Evolutionary conservation across 2,888 invertebrate species (phyloP).

Genomic region (Flexamia atlantica): DNA sequence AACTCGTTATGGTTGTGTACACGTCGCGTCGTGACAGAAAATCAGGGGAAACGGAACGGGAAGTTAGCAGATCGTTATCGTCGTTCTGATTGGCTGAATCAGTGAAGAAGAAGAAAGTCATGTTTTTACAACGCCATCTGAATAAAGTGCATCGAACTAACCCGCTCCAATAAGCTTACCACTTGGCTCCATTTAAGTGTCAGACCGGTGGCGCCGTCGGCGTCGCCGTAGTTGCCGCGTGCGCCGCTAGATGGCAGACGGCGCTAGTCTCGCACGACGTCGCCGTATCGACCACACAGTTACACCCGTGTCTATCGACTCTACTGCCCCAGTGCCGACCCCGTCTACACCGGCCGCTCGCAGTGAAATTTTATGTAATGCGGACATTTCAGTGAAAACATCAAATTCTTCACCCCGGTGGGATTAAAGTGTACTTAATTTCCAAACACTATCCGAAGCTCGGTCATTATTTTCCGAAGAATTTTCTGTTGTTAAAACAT

Average conservation of each 20-base stretch:
- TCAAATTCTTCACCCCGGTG: not conserved
- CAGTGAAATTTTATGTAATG: slow-evolving; percentile 17
- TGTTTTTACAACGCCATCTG: too few species aligned
- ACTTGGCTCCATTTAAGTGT: too few species aligned
- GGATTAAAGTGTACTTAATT: slow-evolving; percentile 21
- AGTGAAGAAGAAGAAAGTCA: too few species aligned
- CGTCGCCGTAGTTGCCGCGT: not conserved
- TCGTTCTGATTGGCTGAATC: too few species aligned
- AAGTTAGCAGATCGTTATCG: too few species aligned
- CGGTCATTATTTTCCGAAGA: not conserved
- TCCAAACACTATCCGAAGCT: not conserved
- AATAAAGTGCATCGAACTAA: too few species aligned
- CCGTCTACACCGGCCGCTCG: not conserved
- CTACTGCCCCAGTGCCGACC: not conserved
- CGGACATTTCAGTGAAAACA: slow-evolving; percentile 30
- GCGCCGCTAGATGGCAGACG: slow-evolving; percentile 1
- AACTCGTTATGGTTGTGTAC: too few species aligned
- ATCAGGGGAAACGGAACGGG: too few species aligned
- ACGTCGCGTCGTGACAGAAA: too few species aligned
- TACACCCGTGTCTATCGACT: slow-evolving; percentile 34
- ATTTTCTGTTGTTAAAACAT: not conserved
- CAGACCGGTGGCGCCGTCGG: too few species aligned
- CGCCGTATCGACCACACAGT: not conserved
- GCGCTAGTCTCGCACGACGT: not conserved
- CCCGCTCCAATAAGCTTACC: too few species aligned